Evolutionary conservation across 1,140 invertebrate species (phyloP), one percentile per base, ranked within the genome.

Genomic region (Aphaenogaster rudis): DNA sequence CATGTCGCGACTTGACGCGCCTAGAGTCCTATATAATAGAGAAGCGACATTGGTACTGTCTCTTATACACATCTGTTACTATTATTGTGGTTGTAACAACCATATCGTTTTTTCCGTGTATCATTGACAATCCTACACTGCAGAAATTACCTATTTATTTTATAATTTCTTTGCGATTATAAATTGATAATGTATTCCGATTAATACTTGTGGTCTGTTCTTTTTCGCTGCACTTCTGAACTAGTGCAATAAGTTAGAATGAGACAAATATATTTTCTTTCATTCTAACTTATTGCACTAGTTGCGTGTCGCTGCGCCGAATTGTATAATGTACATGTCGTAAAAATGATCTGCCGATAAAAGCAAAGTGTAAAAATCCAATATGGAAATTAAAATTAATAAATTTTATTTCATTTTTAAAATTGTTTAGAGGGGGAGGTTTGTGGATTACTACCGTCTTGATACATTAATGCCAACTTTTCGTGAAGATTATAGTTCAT

Each of bases 341-440:
- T 48, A 61, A 78, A 59, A 48, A 3, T 28, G 7, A 74, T 57
- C 9, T 36, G 33, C 52, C 28, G 2, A 76, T 74, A 74, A 74
- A 74, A 39, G 33, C 13, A 52, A 52, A 3, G 3, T 33, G 21
- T n/a, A 21, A 52, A 52, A 36, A 33, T 57, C 17, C 1, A 17
- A 78, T n/a, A 17, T 48, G 63, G 4, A 63, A 48, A 33, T 33
- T 48, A 39, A 64, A 50, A 45, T 76, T 59, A 59, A 78, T 79
- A 79, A 64, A 64, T 79, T 64, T 79, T 36, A 50, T 42, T 63
- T 13, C 21, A 45, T 45, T 7, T 77, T 79, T 79, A 28, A 28
- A 28, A 61, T 61, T 36, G 39, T 77, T 28, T 28, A 28, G 28
- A 28, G 28, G 28, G 28, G 28, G 28, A 28, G 28, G 28, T 28